Evolutionary conservation across 2,797 vertebrate species (phyloP).

Genomic region (Propithecus deckenii): DNA sequence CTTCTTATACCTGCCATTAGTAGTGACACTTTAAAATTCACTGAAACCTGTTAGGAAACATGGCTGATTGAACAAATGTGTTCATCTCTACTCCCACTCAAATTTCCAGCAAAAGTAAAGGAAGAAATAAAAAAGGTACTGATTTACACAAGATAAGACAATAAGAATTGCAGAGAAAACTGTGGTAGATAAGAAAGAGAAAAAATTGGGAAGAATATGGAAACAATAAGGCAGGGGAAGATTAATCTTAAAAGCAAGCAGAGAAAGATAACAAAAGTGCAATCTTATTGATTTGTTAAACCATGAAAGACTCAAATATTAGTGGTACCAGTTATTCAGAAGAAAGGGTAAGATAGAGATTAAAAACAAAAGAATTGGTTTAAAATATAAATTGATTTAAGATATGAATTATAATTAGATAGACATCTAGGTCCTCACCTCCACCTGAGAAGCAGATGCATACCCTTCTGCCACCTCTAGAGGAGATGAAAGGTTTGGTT

Average conservation of each 20-base stretch:
- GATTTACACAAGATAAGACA: not conserved
- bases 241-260: conserved; percentile 1
- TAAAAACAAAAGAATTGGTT: not conserved
- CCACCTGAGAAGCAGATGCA: not conserved
- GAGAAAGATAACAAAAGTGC: not conserved
- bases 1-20: not conserved
- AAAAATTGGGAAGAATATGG: not conserved
- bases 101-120: conserved; percentile 7
- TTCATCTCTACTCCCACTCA: not conserved
- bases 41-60: conserved; percentile 5
- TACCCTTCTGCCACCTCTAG: not conserved
- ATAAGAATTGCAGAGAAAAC: not conserved
- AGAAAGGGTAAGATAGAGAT: not conserved
- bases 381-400: not conserved
- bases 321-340: not conserved
- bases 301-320: not conserved
- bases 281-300: not conserved
- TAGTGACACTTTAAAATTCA: not conserved
- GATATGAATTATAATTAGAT: not conserved
- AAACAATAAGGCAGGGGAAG: not conserved
- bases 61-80: not conserved
- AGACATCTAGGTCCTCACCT: not conserved
- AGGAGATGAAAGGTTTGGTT: not conserved
- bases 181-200: not conserved
- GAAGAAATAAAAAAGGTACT: not conserved